phyloP scores from a whole-genome alignment of 2,113 vertebrate genomes.

The Drymodes brunneopygia region DNA sequence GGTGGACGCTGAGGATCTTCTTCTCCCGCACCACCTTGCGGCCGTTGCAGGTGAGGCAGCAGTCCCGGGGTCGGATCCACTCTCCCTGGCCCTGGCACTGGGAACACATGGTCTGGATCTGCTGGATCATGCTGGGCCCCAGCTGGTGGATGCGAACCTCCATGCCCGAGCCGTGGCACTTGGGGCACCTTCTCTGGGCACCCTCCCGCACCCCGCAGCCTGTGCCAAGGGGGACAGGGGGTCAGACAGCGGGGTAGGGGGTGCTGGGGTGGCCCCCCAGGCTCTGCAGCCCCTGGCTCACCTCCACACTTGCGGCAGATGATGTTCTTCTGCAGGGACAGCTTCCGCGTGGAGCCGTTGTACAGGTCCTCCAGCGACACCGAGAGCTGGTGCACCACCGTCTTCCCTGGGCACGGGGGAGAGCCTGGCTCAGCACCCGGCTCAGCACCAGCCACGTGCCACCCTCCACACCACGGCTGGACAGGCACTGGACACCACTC shows the following conservation, averaged over 20 bases:
- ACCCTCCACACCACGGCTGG: accelerated
- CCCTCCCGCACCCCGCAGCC: conserved; percentile 86
- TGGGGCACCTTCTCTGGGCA: conserved; percentile 77
- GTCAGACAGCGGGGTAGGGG: accelerated
- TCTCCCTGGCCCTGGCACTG: conserved; percentile 70
- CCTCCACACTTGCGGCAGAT: conserved; percentile 67
- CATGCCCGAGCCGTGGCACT: conserved; percentile 84
- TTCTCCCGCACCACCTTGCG: conserved; percentile 66
- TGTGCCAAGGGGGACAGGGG: neutral
- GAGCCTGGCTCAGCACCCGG: accelerated
- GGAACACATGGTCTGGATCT: conserved; percentile 63
- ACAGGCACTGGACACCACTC: neutral
- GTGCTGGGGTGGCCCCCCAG: accelerated
- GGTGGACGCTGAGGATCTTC: conserved; percentile 62
- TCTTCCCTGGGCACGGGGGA: conserved; percentile 26
- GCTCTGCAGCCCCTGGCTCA: neutral
- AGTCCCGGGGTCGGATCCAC: conserved; percentile 55
- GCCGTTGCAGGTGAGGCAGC: conserved; percentile 66
- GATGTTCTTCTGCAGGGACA: conserved; percentile 69
- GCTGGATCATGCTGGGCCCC: conserved; percentile 63
- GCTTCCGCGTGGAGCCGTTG: conserved; percentile 59
- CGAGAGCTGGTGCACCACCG: conserved; percentile 48
- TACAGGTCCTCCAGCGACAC: conserved; percentile 66
- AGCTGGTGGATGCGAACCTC: conserved; percentile 59
- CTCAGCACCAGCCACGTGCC: neutral